A percentile compares a stretch with the other conserved stretches of the same genome.
Conservation (phyloP, 2,888 invertebrate genomes). For the Magallana nippona region DNA sequence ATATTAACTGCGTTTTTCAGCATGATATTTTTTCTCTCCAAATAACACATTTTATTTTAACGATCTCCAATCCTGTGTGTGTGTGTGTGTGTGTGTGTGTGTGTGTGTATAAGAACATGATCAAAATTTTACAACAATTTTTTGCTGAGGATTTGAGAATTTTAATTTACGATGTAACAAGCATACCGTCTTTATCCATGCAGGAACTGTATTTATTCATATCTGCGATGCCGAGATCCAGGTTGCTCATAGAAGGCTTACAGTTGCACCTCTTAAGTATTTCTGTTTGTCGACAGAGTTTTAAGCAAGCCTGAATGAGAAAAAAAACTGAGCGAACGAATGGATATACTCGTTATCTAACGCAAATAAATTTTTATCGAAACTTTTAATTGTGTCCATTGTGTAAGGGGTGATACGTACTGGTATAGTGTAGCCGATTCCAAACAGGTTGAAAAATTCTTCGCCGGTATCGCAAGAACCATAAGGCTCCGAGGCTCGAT, state of each 20-base stretch:
- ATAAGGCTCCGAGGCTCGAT: conserved; percentile 32
- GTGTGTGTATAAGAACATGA: too few relatives aligned
- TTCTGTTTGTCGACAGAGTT: conserved; percentile 2
- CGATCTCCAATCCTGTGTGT: too few relatives aligned
- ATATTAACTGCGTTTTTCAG: too few relatives aligned
- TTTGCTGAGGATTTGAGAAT: too few relatives aligned
- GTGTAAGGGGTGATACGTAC: conserved; percentile 44
- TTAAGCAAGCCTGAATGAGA: conserved; percentile 5
- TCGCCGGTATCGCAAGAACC: conserved; percentile 51
- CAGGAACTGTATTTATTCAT: neutral
- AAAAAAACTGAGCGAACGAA: neutral
- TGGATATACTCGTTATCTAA: neutral
- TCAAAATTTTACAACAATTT: too few relatives aligned
- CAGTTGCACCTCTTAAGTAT: conserved; percentile 2
- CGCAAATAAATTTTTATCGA: too few relatives aligned
- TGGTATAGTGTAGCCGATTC: conserved; percentile 49
- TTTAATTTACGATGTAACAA: neutral
- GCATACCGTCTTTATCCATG: neutral
- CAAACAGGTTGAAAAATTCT: conserved; percentile 47
- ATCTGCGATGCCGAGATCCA: conserved; percentile 14
- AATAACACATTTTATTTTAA: too few relatives aligned
- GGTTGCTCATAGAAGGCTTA: neutral
- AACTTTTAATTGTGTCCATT: too few relatives aligned
- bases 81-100: too few relatives aligned
- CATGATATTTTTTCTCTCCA: too few relatives aligned